phyloP scores from a whole-genome alignment of 1,140 invertebrate genomes.

The Drosophila ogumai region DNA sequence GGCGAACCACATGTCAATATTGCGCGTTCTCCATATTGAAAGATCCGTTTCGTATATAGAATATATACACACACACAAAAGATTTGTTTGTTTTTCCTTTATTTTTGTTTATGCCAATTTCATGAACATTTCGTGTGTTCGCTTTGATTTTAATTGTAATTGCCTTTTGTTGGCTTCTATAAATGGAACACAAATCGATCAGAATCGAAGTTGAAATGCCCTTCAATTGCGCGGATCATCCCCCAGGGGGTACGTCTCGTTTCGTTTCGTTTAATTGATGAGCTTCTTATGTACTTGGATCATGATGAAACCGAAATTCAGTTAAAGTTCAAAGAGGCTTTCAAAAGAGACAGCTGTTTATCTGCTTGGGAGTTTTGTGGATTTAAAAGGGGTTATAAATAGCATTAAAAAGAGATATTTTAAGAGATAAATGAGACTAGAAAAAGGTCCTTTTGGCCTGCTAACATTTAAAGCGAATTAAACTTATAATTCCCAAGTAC shows the following conservation, averaged over 20 bases:
- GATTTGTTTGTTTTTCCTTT: conserved; percentile 65
- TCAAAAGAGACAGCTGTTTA: conserved; percentile 1
- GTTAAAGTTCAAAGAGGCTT: conserved; percentile 30
- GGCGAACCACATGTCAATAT: conserved; percentile 74
- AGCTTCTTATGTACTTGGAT: conserved; percentile 4
- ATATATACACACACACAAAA: conserved; percentile 6
- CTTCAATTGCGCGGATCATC: conserved; percentile 17
- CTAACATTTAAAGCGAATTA: background rate
- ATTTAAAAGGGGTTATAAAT: background rate
- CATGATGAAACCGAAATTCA: conserved; percentile 11
- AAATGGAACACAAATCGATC: conserved; percentile 36
- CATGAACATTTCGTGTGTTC: conserved; percentile 52
- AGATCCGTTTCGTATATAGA: conserved; percentile 30
- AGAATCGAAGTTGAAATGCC: conserved; percentile 39
- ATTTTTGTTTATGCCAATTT: conserved; percentile 77
- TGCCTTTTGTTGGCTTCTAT: conserved; percentile 38
- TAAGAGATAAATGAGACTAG: background rate
- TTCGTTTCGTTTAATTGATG: conserved; percentile 6
- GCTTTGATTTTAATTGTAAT: conserved; percentile 63
- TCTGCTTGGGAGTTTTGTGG: background rate
- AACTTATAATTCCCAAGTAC: background rate
- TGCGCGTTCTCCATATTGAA: conserved; percentile 69
- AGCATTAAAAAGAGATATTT: background rate
- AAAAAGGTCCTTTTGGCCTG: background rate
- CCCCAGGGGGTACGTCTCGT: background rate